These are phyloP conservation scores for Abscondita cerata DNA, from an alignment of 2,888 invertebrate species.

Conservation along the genomic window DNA sequence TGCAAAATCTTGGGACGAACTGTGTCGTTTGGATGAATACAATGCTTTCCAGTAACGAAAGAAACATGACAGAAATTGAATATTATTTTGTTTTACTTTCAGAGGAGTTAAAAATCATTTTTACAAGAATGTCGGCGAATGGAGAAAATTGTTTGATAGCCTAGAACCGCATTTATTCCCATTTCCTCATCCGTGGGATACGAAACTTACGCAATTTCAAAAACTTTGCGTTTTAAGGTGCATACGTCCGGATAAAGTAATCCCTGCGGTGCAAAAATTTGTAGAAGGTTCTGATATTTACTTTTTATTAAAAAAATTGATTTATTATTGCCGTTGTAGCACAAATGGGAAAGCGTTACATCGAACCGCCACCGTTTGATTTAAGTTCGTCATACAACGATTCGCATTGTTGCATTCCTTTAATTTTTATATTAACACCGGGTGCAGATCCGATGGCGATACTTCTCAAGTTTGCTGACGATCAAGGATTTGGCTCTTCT, in stretches of 20 bases:
- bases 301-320: background rate
- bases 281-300: constrained; percentile 62
- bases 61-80: too few relatives aligned
- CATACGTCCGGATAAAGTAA: constrained; percentile 87
- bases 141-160: constrained; percentile 80
- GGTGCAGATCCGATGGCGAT: constrained; percentile 93
- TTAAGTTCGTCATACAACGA: constrained; percentile 82
- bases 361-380: constrained; percentile 92
- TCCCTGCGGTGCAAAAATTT: constrained; percentile 76
- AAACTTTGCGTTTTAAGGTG: constrained; percentile 80
- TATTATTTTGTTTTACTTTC: constrained; percentile 12
- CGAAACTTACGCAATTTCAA: constrained; percentile 71
- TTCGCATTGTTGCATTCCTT: constrained; percentile 85
- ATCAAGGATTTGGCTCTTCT: constrained; percentile 82
- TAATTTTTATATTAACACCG: constrained; percentile 91
- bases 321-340: constrained; percentile 55
- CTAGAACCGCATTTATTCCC: constrained; percentile 73
- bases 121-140: constrained; percentile 61
- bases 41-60: constrained; percentile 56
- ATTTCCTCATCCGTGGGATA: constrained; percentile 76
- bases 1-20: constrained; percentile 76
- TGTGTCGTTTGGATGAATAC: constrained; percentile 69
- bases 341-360: constrained; percentile 78
- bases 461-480: constrained; percentile 89
- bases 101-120: constrained; percentile 74